Evolutionary conservation across 1,140 invertebrate genomes (phyloP), one percentile per base, ranked within the genome.

Genomic region (Dermatophagoides farinae): DNA sequence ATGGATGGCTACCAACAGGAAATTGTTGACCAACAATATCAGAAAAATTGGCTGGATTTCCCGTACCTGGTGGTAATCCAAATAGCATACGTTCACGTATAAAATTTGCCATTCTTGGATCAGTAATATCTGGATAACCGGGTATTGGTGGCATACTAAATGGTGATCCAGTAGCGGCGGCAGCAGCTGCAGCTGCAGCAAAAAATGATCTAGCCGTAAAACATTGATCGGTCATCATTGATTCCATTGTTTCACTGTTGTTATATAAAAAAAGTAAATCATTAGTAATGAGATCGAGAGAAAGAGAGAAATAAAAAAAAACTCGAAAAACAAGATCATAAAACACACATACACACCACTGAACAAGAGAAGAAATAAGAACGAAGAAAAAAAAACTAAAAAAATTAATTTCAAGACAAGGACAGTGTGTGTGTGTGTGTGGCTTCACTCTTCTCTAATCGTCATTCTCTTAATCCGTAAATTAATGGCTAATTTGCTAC

Each of bases 221-320:
- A 23, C 53, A 55, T 14, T 55, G 53, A 14, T 55, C 53, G 41
- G 53, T 55, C 31, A 55, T 55, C 23, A 38, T 12, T 14, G 53
- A 55, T 25, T 55, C 53, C 53, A 55, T 38, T 38, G 53, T 55
- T 44, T 55, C 53, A n/a, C 53, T 55, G 47, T 50, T 20, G 31
- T 8, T 4, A 31, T 4, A 8, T 4, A 31, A 47, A 47, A 47
- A 47, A 47, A 4, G 1, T 9, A 47, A 47, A 47, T 20, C n/a
- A 23, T 20, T 47, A 47, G 46, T 18, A 4, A 47, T 14, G n/a
- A 44, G 43, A n/a, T n/a, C n/a, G n/a, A n/a, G n/a, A n/a, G n/a
- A n/a, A n/a, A n/a, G n/a, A 31, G 31, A 31, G 8, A 31, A 2
- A 31, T 2, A 31, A 31, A 31, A 2, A 31, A 31, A 31, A 31